Base-by-base conservation (phyloP, 1,140 invertebrate genomes). In the Leptoteleia sp. region DNA sequence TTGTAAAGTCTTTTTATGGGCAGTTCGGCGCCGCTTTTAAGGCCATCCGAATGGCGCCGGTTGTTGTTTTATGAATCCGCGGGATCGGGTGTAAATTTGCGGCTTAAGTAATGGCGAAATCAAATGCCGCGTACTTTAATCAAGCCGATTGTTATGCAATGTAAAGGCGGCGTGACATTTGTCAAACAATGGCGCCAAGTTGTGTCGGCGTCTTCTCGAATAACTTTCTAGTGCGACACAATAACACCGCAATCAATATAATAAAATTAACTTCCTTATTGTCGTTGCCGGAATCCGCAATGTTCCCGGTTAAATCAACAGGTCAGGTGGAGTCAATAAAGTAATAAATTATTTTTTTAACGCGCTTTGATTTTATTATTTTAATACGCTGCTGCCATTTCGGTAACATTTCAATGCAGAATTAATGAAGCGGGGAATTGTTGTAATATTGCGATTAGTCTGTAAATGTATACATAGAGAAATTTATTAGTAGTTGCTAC, bases 261-360 rank as follows among this genome's bases (percentile, higher is more conserved):
- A 48, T 71, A 33, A 61, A 52, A 71, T 70, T 48, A 59, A 59
- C 54, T 59, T 59, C 54, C 43, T 70, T 42, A 59, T 59, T 70
- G 54, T 45, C 6, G 13, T 47, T 9, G 33, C 50, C n/a, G 12
- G 9, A 55, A 48, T 31, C n/a, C 29, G 12, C 27, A 16, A 13
- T 9, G 22, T 22, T 43, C 37, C 22, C 17, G n/a, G 40, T 27
- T 52, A 35, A 70, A 57, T 55, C 64, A 68, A 68, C 64, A 68
- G 64, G 50, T 68, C 52, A 68, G 5, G 29, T 19, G 8, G 19
- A 25, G 48, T n/a, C 38, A 55, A 70, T 42, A 57, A 57, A 57
- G 48, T 57, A 48, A 29, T 68, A 38, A 48, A 68, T 57, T 25
- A 40, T 48, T 68, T n/a, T n/a, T n/a, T n/a, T n/a, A n/a, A n/a